Base-by-base conservation (phyloP, 2,797 vertebrate genomes). In the Hippopotamyrus pictus region DNA sequence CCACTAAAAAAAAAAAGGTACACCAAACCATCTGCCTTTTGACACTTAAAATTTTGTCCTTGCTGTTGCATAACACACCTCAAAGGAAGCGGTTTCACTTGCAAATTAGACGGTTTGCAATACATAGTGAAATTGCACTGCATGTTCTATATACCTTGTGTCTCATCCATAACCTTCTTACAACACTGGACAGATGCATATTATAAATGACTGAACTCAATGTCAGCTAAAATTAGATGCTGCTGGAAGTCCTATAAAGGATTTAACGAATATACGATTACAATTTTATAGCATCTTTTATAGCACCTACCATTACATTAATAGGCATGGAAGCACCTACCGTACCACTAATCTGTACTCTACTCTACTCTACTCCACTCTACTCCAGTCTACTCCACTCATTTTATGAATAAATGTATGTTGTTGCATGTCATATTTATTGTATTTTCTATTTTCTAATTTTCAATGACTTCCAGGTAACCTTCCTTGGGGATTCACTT, bases 201-300 rank as follows among this genome's bases (percentile, higher is more conserved):
- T 76, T 41, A 76, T 76, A 41, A 76, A 76, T 76, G 69, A 37
- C 33, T 76, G 69, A 76, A 82, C 41, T 82, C 41, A 82, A 82
- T n/a, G 37, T 82, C 76, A 82, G 76, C 76, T 82, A 82, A 82
- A 76, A 82, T 82, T 82, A 44, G 41, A 82, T 46, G 41, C 76
- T 46, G 76, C 76, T 82, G 76, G 76, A 82, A 82, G 76, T 46
- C 76, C 41, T 82, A 82, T 22, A 46, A 46, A 46, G 37, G 41
- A 82, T 82, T 82, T 17, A 82, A 82, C 37, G 76, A 82, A 82
- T 46, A 82, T 76, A 76, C 5, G 33, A 46, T 82, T 46, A 46
- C 76, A 44, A 46, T 82, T 82, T 82, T 22, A 82, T 82, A 82
- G 41, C 41, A 82, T 82, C 76, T 82, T 76, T 76, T 76, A 76